phyloP scores from a whole-genome alignment of 1,140 invertebrate species.

The Reticulitermes speratus region DNA sequence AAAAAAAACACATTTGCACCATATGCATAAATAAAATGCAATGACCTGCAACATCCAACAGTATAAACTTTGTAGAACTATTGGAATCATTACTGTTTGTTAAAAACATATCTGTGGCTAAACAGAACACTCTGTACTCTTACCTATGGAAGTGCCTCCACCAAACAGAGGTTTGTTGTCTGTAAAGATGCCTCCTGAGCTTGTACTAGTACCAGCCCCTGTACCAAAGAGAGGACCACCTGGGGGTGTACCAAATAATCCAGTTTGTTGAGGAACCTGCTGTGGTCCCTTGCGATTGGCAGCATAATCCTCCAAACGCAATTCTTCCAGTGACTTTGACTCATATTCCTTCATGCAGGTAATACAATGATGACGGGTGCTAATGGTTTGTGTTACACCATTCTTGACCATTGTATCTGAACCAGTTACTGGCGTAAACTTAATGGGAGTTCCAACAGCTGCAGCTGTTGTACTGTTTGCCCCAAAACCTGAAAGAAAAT shows the following conservation, averaged over 20 bases:
- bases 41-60: too few species aligned
- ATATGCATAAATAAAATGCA: too few species aligned
- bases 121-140: not conserved
- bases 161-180: conserved; percentile 33
- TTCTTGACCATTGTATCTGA: conserved; percentile 90
- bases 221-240: conserved; percentile 54
- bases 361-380: conserved; percentile 91
- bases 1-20: too few species aligned
- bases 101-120: too few species aligned
- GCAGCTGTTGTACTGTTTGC: not conserved
- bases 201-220: conserved; percentile 49
- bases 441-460: conserved; percentile 69
- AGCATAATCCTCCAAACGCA: conserved; percentile 90
- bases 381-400: conserved; percentile 77
- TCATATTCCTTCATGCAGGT: conserved; percentile 99
- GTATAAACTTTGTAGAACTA: too few species aligned
- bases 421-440: conserved; percentile 84
- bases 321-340: conserved; percentile 88
- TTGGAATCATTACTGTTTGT: too few species aligned
- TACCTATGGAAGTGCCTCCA: conserved; percentile 25
- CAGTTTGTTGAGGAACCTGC: conserved; percentile 42
- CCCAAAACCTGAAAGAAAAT: conserved; percentile 32
- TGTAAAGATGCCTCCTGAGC: conserved; percentile 39
- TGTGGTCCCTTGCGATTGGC: conserved; percentile 79
- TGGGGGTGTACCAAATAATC: conserved; percentile 56